Conservation (phyloP, 2,888 invertebrate genomes). For the Pristionchus mayeri region DNA sequence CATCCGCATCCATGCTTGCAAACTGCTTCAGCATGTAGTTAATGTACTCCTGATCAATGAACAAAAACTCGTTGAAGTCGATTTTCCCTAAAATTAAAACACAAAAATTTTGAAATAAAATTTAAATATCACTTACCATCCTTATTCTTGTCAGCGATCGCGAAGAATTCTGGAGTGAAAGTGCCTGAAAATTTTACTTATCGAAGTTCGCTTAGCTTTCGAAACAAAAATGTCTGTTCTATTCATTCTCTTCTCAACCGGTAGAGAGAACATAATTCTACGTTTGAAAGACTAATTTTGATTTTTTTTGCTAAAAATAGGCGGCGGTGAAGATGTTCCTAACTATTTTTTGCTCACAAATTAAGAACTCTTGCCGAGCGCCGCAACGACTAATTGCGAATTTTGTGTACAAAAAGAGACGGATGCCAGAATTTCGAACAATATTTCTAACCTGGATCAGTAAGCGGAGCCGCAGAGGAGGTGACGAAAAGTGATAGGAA, state of each 20-base stretch:
- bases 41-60: conserved; percentile 6
- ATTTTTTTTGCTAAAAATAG: too few species aligned
- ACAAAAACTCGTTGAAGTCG: conserved; percentile 34
- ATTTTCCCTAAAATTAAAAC: conserved; percentile 14
- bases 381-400: neutral
- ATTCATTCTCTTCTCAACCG: too few species aligned
- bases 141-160: neutral
- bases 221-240: too few species aligned
- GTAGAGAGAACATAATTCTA: too few species aligned
- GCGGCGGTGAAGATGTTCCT: too few species aligned
- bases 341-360: neutral
- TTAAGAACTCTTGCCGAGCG: neutral
- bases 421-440: too few species aligned
- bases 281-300: too few species aligned
- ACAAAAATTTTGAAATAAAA: neutral
- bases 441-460: neutral
- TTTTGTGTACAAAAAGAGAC: neutral
- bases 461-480: neutral
- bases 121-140: neutral
- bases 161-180: neutral
- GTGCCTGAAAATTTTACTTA: neutral
- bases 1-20: conserved; percentile 20
- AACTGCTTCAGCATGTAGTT: conserved; percentile 22
- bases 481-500: neutral
- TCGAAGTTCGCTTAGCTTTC: too few species aligned